Evolutionary conservation across 2,797 vertebrate genomes (phyloP).

Genomic region (Trachops cirrhosus): DNA sequence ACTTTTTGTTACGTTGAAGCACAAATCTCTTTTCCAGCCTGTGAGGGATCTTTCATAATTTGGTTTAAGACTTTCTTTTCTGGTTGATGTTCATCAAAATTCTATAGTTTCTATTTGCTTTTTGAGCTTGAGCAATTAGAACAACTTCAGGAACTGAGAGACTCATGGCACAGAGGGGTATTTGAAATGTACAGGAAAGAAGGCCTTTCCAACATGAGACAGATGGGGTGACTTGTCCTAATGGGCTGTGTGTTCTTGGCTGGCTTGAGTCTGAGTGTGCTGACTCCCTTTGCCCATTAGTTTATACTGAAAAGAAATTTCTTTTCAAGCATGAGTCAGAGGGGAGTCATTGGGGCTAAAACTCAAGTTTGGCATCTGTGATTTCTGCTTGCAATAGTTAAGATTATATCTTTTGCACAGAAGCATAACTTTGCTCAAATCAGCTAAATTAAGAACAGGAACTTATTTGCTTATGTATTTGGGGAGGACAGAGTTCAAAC

Average conservation of each 20-base stretch:
- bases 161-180: background rate
- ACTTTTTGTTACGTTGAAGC: slow-evolving; percentile 13
- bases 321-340: background rate
- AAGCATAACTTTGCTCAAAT: slow-evolving; percentile 4
- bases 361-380: background rate
- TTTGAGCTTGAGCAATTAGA: slow-evolving; percentile 45
- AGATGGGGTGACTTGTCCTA: slow-evolving; percentile 52
- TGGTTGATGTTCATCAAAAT: slow-evolving; percentile 54
- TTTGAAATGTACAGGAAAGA: slow-evolving; percentile 51
- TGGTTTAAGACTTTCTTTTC: slow-evolving; percentile 47
- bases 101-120: slow-evolving; percentile 50
- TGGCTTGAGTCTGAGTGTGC: background rate
- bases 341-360: background rate
- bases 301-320: slow-evolving; percentile 23
- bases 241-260: slow-evolving; percentile 22
- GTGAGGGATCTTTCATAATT: slow-evolving; percentile 1
- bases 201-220: slow-evolving; percentile 42
- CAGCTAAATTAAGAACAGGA: slow-evolving; percentile 20
- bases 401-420: background rate
- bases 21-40: slow-evolving; percentile 6
- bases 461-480: slow-evolving; percentile 33
- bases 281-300: background rate
- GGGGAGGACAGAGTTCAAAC: background rate
- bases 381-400: slow-evolving; percentile 1
- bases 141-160: slow-evolving; percentile 54